Percentiles rank a stretch among this genome's conserved stretches.
Conservation (phyloP, 2,113 vertebrate genomes). For the Brienomyrus brachyistius region DNA sequence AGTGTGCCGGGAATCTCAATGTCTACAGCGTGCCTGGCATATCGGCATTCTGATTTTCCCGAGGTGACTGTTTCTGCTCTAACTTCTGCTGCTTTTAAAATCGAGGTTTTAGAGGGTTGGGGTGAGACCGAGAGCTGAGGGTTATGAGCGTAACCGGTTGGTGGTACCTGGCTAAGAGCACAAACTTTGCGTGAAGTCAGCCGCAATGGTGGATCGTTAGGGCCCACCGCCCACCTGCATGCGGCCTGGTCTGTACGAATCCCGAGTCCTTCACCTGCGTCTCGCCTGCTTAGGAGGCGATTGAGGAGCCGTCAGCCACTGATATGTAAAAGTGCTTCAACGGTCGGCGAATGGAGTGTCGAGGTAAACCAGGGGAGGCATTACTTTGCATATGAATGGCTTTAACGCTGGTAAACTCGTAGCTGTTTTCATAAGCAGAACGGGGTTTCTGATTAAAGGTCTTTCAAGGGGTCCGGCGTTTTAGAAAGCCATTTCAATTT, state of each 20-base stretch:
- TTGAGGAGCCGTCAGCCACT: background rate
- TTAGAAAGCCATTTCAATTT: background rate
- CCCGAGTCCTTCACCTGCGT: background rate
- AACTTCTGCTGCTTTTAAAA: background rate
- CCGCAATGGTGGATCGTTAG: background rate
- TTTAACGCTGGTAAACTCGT: background rate
- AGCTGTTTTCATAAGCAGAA: background rate
- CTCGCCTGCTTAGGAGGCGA: background rate
- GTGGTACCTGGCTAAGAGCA: background rate
- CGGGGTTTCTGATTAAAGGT: background rate
- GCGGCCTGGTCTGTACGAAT: background rate
- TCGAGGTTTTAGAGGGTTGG: background rate
- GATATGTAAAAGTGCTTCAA: background rate
- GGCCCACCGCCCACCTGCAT: background rate
- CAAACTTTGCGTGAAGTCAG: background rate
- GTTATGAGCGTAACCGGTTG: background rate
- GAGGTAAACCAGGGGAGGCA: background rate
- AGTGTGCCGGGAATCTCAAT: slow-evolving; percentile 9
- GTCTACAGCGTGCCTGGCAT: background rate
- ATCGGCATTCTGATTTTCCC: slow-evolving; percentile 10
- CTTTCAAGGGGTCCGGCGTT: background rate
- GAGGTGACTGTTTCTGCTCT: background rate
- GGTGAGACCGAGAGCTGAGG: background rate
- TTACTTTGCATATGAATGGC: background rate
- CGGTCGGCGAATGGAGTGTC: background rate